These are phyloP conservation scores for Calliopum simillimum DNA, from an alignment of 2,888 invertebrate species.

Conservation along the genomic window DNA sequence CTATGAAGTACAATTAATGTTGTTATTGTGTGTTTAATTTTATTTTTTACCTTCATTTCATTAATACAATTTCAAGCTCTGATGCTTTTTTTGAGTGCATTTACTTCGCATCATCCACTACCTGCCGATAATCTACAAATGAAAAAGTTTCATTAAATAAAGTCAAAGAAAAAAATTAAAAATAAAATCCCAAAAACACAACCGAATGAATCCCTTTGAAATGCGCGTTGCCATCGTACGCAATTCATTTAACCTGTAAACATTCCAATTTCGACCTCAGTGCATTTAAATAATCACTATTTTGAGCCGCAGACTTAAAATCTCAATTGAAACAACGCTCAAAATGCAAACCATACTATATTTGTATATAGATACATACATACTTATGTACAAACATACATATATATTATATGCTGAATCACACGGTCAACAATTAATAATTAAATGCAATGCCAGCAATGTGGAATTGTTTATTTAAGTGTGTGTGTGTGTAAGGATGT, in stretches of 20 bases:
- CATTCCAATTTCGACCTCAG: conserved; percentile 9
- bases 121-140: too few species aligned
- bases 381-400: conserved; percentile 9
- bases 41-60: too few species aligned
- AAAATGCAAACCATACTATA: too few species aligned
- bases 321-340: conserved; percentile 9
- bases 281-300: conserved; percentile 11
- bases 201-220: not conserved
- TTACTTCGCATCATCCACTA: too few species aligned
- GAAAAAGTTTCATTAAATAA: not conserved
- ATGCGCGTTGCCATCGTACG: not conserved
- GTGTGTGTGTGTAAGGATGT: too few species aligned
- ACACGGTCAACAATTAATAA: conserved; percentile 19
- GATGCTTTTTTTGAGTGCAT: too few species aligned
- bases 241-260: conserved; percentile 21
- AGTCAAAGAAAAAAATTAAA: not conserved
- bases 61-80: too few species aligned
- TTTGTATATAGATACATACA: too few species aligned
- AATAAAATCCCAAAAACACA: not conserved
- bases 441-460: not conserved
- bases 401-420: not conserved
- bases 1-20: too few species aligned
- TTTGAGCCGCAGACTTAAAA: conserved; percentile 3
- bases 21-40: too few species aligned
- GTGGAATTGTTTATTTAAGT: too few species aligned